Conservation (phyloP, 1,140 invertebrate species). For the Trigoniulus corallinus region DNA sequence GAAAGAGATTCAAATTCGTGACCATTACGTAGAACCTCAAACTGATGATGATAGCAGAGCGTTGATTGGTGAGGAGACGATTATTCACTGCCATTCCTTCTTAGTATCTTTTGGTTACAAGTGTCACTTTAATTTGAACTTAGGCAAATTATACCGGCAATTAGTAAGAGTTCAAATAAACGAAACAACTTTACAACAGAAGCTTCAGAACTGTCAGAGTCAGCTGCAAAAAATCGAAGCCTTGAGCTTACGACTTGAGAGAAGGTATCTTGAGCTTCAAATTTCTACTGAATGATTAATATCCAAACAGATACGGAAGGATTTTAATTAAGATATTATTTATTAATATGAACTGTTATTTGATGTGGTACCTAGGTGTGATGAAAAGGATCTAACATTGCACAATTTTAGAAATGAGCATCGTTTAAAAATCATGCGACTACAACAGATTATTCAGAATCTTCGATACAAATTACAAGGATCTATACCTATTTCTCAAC, state of each 20-base stretch:
- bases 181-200: neutral
- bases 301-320: too few species aligned
- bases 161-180: neutral
- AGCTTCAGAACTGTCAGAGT: neutral
- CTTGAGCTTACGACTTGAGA: neutral
- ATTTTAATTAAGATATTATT: neutral
- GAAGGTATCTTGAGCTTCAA: neutral
- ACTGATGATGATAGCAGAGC: neutral
- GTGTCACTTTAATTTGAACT: neutral
- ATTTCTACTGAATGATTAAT: too few species aligned
- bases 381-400: neutral
- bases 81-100: neutral
- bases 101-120: neutral
- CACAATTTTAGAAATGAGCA: too few species aligned
- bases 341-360: neutral
- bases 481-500: too few species aligned
- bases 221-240: neutral
- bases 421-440: too few species aligned
- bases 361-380: neutral
- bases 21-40: neutral
- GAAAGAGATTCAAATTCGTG: neutral
- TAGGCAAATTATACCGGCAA: neutral
- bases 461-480: too few species aligned
- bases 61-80: neutral
- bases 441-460: too few species aligned